These are phyloP conservation scores for Chrysomallon squamiferum DNA, from an alignment of 1,140 invertebrate species.

Conservation along the genomic window DNA sequence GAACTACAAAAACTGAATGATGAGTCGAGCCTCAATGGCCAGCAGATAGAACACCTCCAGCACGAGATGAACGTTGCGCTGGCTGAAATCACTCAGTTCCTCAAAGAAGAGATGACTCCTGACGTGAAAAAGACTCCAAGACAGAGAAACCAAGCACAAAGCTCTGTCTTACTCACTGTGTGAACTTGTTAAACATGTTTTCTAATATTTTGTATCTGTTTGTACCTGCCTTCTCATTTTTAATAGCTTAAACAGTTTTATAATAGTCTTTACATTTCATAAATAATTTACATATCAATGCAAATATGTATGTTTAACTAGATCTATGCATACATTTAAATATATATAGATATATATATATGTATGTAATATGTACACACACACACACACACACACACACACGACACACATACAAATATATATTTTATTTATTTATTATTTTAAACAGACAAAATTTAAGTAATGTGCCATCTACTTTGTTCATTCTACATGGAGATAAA, in stretches of 20 bases:
- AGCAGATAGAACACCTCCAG: slow-evolving; percentile 43
- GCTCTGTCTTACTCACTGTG: too few relatives aligned
- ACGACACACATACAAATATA: too few relatives aligned
- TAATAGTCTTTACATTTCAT: not conserved
- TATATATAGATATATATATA: too few relatives aligned
- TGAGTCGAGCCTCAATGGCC: slow-evolving; percentile 37
- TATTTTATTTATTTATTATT: too few relatives aligned
- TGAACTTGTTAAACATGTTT: not conserved
- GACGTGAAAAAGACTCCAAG: too few relatives aligned
- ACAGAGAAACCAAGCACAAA: too few relatives aligned
- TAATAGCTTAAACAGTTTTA: not conserved
- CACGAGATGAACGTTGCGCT: slow-evolving; percentile 44
- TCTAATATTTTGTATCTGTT: not conserved
- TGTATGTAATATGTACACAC: too few relatives aligned
- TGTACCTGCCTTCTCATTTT: not conserved
- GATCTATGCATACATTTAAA: too few relatives aligned
- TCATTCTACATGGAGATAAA: too few relatives aligned
- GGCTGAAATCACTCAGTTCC: slow-evolving; percentile 42
- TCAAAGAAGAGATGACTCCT: slow-evolving; percentile 41
- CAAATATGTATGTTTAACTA: not conserved
- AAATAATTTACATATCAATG: not conserved
- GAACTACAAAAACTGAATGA: slow-evolving; percentile 44
- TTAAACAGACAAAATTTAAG: too few relatives aligned
- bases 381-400: too few relatives aligned
- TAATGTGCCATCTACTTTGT: too few relatives aligned